Conservation (phyloP, 2,888 invertebrate genomes). For the Cryptocheilus praepositus region DNA sequence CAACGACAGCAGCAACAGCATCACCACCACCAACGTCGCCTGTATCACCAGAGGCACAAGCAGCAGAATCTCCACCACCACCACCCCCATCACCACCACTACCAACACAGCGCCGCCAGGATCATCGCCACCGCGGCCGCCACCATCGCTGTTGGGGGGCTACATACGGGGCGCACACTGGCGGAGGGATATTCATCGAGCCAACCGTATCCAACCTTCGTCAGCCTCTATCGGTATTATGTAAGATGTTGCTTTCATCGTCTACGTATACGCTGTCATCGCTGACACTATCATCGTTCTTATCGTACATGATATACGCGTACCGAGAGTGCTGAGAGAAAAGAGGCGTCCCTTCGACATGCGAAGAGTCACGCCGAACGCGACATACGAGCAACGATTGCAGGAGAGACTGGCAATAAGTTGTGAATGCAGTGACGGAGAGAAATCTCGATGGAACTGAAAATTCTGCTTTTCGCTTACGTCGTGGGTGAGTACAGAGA, state of each 20-base stretch:
- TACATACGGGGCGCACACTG: background rate
- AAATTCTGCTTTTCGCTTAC: slow-evolving; percentile 61
- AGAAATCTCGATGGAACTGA: slow-evolving; percentile 64
- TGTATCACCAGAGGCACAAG: background rate
- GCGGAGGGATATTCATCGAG: slow-evolving; percentile 26
- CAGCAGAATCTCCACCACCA: background rate
- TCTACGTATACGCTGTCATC: slow-evolving; percentile 8
- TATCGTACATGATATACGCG: background rate
- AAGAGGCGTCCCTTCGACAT: slow-evolving; percentile 44
- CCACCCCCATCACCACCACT: background rate
- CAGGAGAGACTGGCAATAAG: slow-evolving; percentile 21
- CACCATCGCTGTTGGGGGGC: slow-evolving; percentile 1
- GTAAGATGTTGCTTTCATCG: slow-evolving; percentile 39
- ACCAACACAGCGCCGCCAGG: background rate
- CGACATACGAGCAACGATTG: slow-evolving; percentile 23
- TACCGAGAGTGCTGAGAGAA: slow-evolving; percentile 11
- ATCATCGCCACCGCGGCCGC: slow-evolving; percentile 3
- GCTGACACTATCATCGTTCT: background rate
- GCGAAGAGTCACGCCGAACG: slow-evolving; percentile 51
- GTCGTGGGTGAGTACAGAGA: slow-evolving; percentile 46
- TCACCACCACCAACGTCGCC: background rate
- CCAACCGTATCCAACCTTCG: slow-evolving; percentile 22
- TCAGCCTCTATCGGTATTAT: slow-evolving; percentile 38
- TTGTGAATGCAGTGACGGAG: slow-evolving; percentile 25
- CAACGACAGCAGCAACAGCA: background rate